phyloP scores from a whole-genome alignment of 1,140 invertebrate species.

The Lepidostoma basale region DNA sequence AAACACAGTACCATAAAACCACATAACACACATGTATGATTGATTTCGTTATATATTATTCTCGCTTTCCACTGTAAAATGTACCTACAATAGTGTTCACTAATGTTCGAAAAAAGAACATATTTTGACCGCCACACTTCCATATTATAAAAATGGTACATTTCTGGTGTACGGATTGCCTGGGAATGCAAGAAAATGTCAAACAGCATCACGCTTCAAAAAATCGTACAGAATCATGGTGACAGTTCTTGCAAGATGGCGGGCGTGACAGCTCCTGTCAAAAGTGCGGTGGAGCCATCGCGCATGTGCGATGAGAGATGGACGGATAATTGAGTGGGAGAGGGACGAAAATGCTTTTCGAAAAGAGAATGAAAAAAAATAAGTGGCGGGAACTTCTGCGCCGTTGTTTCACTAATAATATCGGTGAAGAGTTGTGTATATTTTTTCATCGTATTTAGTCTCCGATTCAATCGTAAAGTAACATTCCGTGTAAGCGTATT shows the following conservation, averaged over 20 bases:
- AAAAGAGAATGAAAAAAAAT: conserved; percentile 6
- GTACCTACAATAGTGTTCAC: too few relatives aligned
- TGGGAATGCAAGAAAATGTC: neutral
- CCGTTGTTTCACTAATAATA: conserved; percentile 11
- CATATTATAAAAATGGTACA: too few relatives aligned
- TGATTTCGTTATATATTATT: too few relatives aligned
- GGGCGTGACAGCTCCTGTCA: conserved; percentile 23
- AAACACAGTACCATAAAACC: too few relatives aligned
- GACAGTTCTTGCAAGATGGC: conserved; percentile 19
- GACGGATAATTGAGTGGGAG: conserved; percentile 41
- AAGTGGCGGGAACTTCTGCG: conserved; percentile 10
- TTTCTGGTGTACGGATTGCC: neutral
- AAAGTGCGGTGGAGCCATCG: conserved; percentile 29
- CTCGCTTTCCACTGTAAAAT: too few relatives aligned
- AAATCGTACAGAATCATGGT: conserved; percentile 7
- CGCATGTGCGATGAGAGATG: conserved; percentile 38
- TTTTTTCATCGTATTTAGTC: neutral
- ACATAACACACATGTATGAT: too few relatives aligned
- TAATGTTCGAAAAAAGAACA: too few relatives aligned
- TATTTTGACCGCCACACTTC: too few relatives aligned
- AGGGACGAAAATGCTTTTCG: conserved; percentile 21
- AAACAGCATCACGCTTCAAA: conserved; percentile 19
- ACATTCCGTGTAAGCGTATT: too few relatives aligned
- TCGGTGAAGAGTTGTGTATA: conserved; percentile 13
- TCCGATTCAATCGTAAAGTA: too few relatives aligned